These are phyloP conservation scores for Podiceps cristatus DNA, from an alignment of 2,113 vertebrate species.

Conservation along the genomic window DNA sequence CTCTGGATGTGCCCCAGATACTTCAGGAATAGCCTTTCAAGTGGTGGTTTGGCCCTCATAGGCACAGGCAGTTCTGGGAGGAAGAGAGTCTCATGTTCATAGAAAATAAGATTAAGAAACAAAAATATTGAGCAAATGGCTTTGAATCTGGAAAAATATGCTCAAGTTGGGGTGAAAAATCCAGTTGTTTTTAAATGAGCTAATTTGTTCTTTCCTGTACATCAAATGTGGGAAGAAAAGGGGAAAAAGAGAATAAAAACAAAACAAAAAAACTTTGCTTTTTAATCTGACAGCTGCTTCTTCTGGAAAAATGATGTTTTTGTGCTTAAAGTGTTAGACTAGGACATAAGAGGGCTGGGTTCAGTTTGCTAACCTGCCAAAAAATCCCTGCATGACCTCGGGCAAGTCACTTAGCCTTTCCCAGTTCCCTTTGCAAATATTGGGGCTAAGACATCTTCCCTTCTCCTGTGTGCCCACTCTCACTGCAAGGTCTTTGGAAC, in stretches of 20 bases:
- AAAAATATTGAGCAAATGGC: conserved; percentile 66
- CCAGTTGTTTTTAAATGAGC: conserved; percentile 61
- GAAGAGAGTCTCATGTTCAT: conserved; percentile 52
- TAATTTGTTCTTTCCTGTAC: conserved; percentile 71
- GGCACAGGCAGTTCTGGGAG: conserved; percentile 19
- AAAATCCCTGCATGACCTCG: neutral
- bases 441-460: neutral
- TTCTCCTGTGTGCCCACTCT: neutral
- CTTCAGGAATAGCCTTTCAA: conserved; percentile 63
- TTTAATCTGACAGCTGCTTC: conserved; percentile 31
- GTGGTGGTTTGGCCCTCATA: conserved; percentile 53
- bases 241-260: conserved; percentile 32
- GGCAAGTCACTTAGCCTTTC: neutral
- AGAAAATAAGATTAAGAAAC: conserved; percentile 68
- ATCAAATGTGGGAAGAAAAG: conserved; percentile 46
- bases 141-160: conserved; percentile 61
- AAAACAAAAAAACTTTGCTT: neutral
- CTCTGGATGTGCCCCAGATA: conserved; percentile 9
- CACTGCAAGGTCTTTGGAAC: neutral
- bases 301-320: conserved; percentile 32
- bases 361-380: neutral
- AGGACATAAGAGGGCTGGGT: neutral
- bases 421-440: neutral
- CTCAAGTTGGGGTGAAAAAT: conserved; percentile 64
- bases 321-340: neutral